phyloP scores from a whole-genome alignment of 2,797 vertebrate species.

The Luscinia megarhynchos region DNA sequence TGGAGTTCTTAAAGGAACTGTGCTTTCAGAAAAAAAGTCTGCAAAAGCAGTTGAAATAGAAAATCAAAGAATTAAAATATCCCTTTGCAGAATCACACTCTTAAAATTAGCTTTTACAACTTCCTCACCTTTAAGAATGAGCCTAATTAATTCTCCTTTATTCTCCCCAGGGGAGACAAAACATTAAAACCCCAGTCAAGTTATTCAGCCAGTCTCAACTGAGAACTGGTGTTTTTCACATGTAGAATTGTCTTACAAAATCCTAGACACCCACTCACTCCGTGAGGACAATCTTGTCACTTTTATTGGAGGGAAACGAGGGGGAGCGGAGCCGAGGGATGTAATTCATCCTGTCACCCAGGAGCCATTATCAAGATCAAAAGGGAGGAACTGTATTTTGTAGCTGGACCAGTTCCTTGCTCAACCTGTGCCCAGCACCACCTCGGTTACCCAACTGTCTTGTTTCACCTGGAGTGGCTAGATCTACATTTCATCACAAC shows the following conservation, averaged over 20 bases:
- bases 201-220: background rate
- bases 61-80: background rate
- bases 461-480: background rate
- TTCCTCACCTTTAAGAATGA: background rate
- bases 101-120: background rate
- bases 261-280: background rate
- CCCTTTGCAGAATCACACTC: background rate
- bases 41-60: background rate
- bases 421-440: background rate
- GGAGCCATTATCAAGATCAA: slow-evolving; percentile 46
- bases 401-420: slow-evolving; percentile 28
- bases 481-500: background rate
- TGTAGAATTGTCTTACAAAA: slow-evolving; percentile 13
- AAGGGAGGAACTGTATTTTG: slow-evolving; percentile 26
- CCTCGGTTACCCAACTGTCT: background rate
- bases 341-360: background rate
- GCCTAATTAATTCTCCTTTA: background rate
- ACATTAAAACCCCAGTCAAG: background rate
- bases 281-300: background rate
- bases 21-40: background rate
- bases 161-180: background rate
- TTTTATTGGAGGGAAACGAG: slow-evolving; percentile 28
- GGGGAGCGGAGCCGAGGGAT: background rate
- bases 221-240: background rate
- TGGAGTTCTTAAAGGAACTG: background rate